Conservation (phyloP, 2,113 vertebrate species). For the Bostrychus sinensis region DNA sequence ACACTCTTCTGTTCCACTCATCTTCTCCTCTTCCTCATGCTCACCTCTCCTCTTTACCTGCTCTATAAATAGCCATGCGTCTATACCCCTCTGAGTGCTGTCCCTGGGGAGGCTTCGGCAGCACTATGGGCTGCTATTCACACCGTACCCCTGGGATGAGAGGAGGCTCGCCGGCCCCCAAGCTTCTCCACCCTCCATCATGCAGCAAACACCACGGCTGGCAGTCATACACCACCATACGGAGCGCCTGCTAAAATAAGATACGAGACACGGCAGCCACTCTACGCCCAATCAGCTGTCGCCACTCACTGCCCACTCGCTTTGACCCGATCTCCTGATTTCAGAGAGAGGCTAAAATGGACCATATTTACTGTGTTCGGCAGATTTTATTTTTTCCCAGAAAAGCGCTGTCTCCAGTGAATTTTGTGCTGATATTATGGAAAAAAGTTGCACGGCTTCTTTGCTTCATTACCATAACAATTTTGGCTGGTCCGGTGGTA, state of each 20-base stretch:
- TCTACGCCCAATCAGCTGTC: slow-evolving; percentile 16
- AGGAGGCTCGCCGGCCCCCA: slow-evolving; percentile 51
- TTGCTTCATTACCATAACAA: slow-evolving; percentile 48
- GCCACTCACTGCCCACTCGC: slow-evolving; percentile 24
- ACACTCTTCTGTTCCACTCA: slow-evolving; percentile 7
- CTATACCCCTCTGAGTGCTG: slow-evolving; percentile 55
- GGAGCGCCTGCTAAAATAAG: slow-evolving; percentile 65
- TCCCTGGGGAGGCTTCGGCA: slow-evolving; percentile 60
- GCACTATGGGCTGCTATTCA: slow-evolving; percentile 53
- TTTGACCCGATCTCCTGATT: slow-evolving; percentile 33
- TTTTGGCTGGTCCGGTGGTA: slow-evolving; percentile 26
- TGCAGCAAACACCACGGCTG: slow-evolving; percentile 55
- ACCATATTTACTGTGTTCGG: slow-evolving; percentile 12
- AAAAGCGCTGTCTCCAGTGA: slow-evolving; percentile 51
- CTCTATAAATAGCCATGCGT: slow-evolving; percentile 68
- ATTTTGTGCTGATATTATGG: slow-evolving; percentile 63
- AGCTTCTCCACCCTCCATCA: slow-evolving; percentile 70
- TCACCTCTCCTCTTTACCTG: slow-evolving; percentile 60
- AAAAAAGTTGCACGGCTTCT: slow-evolving; percentile 43
- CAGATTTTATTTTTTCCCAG: slow-evolving; percentile 11
- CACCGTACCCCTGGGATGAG: slow-evolving; percentile 53
- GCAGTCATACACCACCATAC: slow-evolving; percentile 39
- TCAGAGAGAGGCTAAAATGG: slow-evolving; percentile 22
- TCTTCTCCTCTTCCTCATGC: slow-evolving; percentile 17
- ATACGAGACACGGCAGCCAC: slow-evolving; percentile 31